phyloP scores from a whole-genome alignment of 1,140 invertebrate genomes.

The Eumaeus atala region DNA sequence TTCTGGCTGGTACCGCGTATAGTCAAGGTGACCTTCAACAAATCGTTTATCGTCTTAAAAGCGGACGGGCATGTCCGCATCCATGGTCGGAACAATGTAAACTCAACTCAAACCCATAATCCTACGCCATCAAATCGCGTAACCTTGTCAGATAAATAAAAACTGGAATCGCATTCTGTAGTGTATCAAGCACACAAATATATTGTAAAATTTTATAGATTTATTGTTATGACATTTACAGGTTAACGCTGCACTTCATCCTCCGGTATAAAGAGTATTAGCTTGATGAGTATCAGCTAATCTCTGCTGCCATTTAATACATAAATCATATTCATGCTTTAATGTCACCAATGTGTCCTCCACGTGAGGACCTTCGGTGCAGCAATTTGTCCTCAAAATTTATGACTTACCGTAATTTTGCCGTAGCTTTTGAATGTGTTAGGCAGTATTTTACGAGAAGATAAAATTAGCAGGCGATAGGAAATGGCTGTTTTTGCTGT shows the following conservation, averaged over 20 bases:
- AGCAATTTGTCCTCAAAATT: too few relatives aligned
- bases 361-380: too few relatives aligned
- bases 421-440: too few relatives aligned
- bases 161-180: background rate
- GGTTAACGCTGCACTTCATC: background rate
- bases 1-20: slow-evolving; percentile 24
- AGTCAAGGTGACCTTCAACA: slow-evolving; percentile 61
- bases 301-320: too few relatives aligned
- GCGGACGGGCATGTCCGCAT: slow-evolving; percentile 54
- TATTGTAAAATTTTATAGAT: background rate
- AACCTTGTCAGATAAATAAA: background rate
- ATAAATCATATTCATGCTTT: too few relatives aligned
- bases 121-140: background rate
- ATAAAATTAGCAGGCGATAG: too few relatives aligned
- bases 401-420: too few relatives aligned
- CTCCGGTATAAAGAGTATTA: background rate
- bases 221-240: background rate
- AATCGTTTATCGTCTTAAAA: slow-evolving; percentile 50
- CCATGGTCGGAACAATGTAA: slow-evolving; percentile 12
- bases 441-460: too few relatives aligned
- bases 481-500: too few relatives aligned
- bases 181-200: background rate
- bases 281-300: too few relatives aligned
- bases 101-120: slow-evolving; percentile 18
- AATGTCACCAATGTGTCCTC: too few relatives aligned